phyloP scores from a whole-genome alignment of 2,797 vertebrate species.

The Sphenopsis melanotis region DNA sequence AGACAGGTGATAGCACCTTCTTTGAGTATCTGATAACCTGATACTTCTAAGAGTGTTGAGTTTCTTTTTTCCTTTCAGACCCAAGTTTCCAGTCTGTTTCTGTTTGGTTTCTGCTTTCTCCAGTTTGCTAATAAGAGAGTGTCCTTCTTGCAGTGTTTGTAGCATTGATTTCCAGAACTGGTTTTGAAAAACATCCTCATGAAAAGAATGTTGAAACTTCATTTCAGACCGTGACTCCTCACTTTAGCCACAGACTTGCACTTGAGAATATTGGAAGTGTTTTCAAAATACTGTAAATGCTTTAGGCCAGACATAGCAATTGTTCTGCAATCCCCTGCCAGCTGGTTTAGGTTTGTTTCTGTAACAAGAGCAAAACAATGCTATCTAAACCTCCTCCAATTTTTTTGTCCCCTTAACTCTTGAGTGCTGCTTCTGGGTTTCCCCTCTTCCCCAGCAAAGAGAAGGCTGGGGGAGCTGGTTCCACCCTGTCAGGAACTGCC shows the following conservation, averaged over 20 bases:
- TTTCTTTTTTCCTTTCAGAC: not conserved
- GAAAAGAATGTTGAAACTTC: not conserved
- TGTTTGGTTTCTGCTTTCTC: not conserved
- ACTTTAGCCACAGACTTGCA: not conserved
- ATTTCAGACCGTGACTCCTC: not conserved
- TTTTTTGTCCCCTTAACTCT: not conserved
- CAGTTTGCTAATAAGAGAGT: not conserved
- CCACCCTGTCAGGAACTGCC: not conserved
- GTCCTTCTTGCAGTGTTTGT: not conserved
- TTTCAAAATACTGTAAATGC: not conserved
- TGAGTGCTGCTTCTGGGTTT: not conserved
- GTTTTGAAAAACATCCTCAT: not conserved
- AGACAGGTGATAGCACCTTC: not conserved
- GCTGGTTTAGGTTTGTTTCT: not conserved
- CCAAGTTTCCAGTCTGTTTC: not conserved
- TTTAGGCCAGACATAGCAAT: not conserved
- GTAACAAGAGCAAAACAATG: not conserved
- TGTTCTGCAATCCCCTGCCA: not conserved
- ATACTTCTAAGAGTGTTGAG: not conserved
- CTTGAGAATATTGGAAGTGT: not conserved
- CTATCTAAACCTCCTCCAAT: not conserved
- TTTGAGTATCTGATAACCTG: not conserved
- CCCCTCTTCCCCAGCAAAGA: not conserved
- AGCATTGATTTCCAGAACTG: not conserved
- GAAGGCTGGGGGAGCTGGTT: rapidly evolving